Base-by-base conservation (phyloP, 2,888 invertebrate genomes). In the Rhagonycha lutea region DNA sequence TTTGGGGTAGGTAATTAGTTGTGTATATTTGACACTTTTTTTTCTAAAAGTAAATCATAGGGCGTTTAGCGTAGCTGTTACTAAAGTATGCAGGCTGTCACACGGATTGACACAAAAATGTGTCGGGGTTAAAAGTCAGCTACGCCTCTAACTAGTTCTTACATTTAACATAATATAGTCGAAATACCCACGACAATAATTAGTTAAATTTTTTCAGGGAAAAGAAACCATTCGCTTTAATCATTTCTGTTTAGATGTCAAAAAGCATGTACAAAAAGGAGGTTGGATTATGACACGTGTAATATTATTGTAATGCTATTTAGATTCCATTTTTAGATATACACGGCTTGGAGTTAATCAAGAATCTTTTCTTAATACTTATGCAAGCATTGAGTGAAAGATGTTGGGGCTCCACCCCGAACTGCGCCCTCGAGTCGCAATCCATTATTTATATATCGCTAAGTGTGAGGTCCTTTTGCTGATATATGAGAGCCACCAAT, bases 401-500 rank as follows among this genome's bases (percentile, higher is more conserved):
- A 78, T 78, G 75, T 73, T 73, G 67, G 77, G 32, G 73, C 78
- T 79, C 79, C 79, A 80, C 80, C 80, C 79, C 72, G 75, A 78
- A 73, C 79, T 79, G 77, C 78, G 78, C 77, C 80, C 78, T 74
- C 79, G 72, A 79, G 78, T 79, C 78, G 79, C 80, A 81, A 83
- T 85, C 83, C 85, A 84, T 85, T 85, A 85, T 85, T 85, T 85
- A 85, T 85, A 82, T 81, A 80, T 78, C 77, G 80, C 84, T 80
- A 82, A 84, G 83, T 84, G 85, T 85, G 86, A 84, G 85, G 85
- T 84, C 85, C 80, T 81, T 78, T 78, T 81, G 80, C 82, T 86
- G 86, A 86, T 86, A 84, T 85, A 86, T 86, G 84, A 84, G 83
- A 83, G 82, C 85, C 83, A 85, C 85, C 86, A 85, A 86, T 86